Percentiles rank a stretch among this genome's conserved stretches.
These are phyloP conservation scores for Sternotherus odoratus DNA, from an alignment of 2,797 vertebrate genomes.

Conservation along the genomic window DNA sequence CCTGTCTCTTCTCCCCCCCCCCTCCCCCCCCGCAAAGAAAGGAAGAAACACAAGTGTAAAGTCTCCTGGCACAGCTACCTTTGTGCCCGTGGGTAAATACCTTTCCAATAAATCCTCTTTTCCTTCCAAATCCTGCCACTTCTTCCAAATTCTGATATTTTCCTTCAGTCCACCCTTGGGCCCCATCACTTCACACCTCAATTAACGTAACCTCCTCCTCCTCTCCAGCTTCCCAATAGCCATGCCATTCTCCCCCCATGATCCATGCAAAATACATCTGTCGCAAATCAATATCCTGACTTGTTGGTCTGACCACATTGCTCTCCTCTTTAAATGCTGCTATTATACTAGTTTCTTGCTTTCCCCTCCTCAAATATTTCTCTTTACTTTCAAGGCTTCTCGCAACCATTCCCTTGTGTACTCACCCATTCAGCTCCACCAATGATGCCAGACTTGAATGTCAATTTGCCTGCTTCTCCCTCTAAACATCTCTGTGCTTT, in stretches of 20 bases:
- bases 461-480: background rate
- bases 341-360: background rate
- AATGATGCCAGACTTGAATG: background rate
- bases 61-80: background rate
- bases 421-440: background rate
- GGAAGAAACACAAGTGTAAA: background rate
- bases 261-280: background rate
- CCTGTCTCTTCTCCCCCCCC: background rate
- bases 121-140: background rate
- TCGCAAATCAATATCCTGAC: background rate
- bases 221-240: background rate
- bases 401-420: background rate
- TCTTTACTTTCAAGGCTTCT: accelerated
- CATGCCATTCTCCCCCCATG: background rate
- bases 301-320: background rate
- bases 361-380: background rate
- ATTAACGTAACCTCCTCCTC: background rate
- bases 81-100: background rate
- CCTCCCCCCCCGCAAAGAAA: background rate
- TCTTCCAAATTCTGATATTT: background rate
- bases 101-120: background rate
- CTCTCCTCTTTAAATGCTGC: too few species aligned
- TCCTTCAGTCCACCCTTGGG: background rate
- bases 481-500: background rate
- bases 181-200: background rate